Base-by-base conservation (phyloP, 2,113 vertebrate species). In the Cynoglossus semilaevis region DNA sequence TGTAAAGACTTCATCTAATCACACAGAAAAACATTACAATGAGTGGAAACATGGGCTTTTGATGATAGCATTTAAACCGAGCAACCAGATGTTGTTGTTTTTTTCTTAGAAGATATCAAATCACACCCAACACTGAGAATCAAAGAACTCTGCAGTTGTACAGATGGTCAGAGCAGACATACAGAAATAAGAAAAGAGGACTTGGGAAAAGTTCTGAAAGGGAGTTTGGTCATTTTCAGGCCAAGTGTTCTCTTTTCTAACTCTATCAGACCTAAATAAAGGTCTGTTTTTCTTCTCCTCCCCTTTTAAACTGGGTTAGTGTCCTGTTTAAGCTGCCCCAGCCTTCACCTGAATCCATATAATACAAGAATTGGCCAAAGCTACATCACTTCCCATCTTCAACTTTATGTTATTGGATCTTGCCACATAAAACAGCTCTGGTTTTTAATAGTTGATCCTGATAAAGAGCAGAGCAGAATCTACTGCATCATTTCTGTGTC, bases 161-260 rank as follows among this genome's bases (percentile, higher is more conserved):
- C 62, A 65, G 67, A 64, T 70, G 62, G 56, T 10, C 4, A 16
- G 22, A 36, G 37, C 16, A 50, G 18, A 56, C 55, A 3, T 42
- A 47, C 50, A 67, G 41, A 58, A 48, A 12, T 22, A 58, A 60
- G 58, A 46, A 70, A 48, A 49, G 15, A 60, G 15, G 45, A 62
- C 41, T 53, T 62, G 45, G 53, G 55, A 12, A 43, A 52, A 71
- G 44, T 60, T 81, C 56, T 80, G 35, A 44, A 55, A n/a, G 58
- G 47, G 53, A 75, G 50, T 38, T 54, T 60, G 66, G 63, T 29
- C 62, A 69, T 67, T 53, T 51, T 51, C 53, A 74, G 74, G 64
- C 48, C 15, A 73, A 74, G 9, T 61, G 47, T 72, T 45, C 29
- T 78, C 80, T 80, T 85, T 82, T 85, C 66, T 84, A 85, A 81